A percentile compares a stretch with the other conserved stretches of the same genome.
phyloP scores from a whole-genome alignment of 2,113 vertebrate genomes.

The Amia ocellicauda region DNA sequence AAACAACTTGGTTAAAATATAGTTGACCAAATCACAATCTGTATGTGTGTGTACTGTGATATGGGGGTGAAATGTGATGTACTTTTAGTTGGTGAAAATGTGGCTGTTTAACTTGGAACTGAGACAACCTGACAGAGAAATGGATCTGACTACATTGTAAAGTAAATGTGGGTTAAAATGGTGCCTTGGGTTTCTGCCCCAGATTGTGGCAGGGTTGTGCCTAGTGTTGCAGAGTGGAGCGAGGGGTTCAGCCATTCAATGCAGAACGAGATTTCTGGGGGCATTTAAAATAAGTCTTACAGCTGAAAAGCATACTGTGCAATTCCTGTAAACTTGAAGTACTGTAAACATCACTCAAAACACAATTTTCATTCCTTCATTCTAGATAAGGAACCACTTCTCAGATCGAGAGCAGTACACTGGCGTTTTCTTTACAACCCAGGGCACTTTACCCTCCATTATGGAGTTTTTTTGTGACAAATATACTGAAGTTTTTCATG shows the following conservation, averaged over 20 bases:
- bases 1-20: neutral
- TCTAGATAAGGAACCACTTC: too few species aligned
- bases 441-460: too few species aligned
- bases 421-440: too few species aligned
- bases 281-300: too few species aligned
- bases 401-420: too few species aligned
- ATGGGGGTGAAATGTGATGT: neutral
- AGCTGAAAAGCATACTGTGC: neutral
- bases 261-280: too few species aligned
- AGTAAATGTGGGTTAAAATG: neutral
- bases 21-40: neutral
- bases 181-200: neutral
- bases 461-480: too few species aligned
- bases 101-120: neutral
- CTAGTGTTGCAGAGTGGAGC: neutral
- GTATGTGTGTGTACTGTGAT: neutral
- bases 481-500: too few species aligned
- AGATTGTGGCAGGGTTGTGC: neutral
- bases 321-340: neutral
- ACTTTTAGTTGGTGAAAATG: neutral
- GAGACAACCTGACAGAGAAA: neutral
- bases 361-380: too few species aligned
- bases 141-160: neutral
- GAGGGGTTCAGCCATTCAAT: neutral
- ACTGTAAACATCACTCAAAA: neutral